Percentiles rank a stretch among this genome's conserved stretches.
Conservation (phyloP, 2,797 vertebrate genomes). For the Triplophysa bombifrons region DNA sequence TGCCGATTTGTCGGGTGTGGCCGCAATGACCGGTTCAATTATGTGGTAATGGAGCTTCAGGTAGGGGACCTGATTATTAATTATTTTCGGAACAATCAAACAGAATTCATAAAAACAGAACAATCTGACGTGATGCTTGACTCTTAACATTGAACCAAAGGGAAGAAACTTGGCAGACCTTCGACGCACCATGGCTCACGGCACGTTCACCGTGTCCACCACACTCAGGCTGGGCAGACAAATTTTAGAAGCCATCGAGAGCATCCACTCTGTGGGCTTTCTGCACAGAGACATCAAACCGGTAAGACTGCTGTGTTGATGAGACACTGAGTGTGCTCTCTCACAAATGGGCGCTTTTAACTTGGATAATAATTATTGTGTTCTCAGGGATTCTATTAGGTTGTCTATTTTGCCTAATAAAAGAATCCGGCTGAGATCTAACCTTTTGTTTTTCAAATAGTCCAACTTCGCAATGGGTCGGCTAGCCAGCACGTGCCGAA, state of each 20-base stretch:
- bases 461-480: constrained; percentile 96
- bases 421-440: not conserved
- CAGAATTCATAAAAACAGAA: not conserved
- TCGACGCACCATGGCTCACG: constrained; percentile 88
- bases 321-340: not conserved
- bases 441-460: constrained; percentile 80
- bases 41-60: constrained; percentile 99
- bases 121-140: constrained; percentile 5
- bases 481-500: constrained; percentile 90
- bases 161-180: constrained; percentile 96
- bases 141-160: constrained; percentile 62
- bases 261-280: constrained; percentile 98
- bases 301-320: constrained; percentile 72
- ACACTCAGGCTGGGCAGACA: constrained; percentile 92
- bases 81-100: not conserved
- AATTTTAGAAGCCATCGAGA: constrained; percentile 96
- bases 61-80: constrained; percentile 67
- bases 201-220: constrained; percentile 92
- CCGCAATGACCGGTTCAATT: constrained; percentile 97
- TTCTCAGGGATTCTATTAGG: not conserved
- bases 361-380: not conserved
- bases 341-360: constrained; percentile 4
- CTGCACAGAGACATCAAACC: constrained; percentile 98
- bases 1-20: constrained; percentile 98
- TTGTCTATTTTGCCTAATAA: not conserved